Evolutionary conservation across 2,888 invertebrate genomes (phyloP).

Genomic region (Chaitophorus viminalis): DNA sequence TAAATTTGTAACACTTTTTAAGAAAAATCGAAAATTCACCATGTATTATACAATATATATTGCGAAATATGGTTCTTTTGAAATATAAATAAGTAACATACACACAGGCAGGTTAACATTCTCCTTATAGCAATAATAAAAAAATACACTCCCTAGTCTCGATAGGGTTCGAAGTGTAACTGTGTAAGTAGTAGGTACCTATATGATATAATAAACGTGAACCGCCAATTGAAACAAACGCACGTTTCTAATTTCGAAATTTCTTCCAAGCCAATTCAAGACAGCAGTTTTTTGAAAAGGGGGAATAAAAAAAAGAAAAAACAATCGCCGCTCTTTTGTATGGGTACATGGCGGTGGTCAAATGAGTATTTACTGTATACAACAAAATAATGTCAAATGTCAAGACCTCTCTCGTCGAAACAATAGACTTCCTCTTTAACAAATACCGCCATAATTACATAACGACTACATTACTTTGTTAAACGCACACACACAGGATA

Average conservation of each 20-base stretch:
- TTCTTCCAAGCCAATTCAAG: not conserved
- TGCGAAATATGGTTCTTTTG: not conserved
- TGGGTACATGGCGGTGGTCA: not conserved
- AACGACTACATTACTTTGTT: conserved; percentile 2
- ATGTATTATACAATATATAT: too few species aligned
- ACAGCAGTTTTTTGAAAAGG: not conserved
- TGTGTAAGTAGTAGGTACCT: not conserved
- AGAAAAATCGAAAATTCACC: too few species aligned
- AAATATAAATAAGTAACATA: conserved; percentile 2
- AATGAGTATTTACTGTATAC: not conserved
- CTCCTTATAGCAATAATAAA: not conserved
- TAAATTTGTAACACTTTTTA: too few species aligned
- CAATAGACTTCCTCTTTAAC: conserved; percentile 57
- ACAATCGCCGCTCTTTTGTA: not conserved
- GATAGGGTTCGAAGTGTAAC: not conserved
- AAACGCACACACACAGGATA: not conserved
- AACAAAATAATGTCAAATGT: conserved; percentile 57
- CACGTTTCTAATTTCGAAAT: conserved; percentile 14
- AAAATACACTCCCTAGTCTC: not conserved
- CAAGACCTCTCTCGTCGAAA: conserved; percentile 48
- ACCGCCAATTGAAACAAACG: not conserved
- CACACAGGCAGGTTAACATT: not conserved
- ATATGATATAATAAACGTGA: too few species aligned
- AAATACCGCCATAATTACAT: conserved; percentile 29
- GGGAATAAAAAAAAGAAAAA: conserved; percentile 3